phyloP scores from a whole-genome alignment of 2,888 invertebrate species.

The Helleia helle region DNA sequence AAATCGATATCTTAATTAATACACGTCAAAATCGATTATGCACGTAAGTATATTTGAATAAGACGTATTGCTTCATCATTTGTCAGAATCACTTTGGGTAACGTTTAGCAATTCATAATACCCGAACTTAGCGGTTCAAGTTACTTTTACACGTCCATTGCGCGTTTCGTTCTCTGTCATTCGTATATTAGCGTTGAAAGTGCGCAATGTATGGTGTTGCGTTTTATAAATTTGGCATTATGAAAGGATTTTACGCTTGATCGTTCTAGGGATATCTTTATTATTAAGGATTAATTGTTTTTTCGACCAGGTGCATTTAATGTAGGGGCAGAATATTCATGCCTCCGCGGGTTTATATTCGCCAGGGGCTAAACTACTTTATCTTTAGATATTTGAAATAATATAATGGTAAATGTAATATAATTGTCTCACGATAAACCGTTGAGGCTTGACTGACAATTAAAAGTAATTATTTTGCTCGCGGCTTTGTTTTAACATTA shows the following conservation, averaged over 20 bases:
- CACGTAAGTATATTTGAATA: conserved; percentile 54
- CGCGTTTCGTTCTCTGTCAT: not conserved
- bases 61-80: conserved; percentile 47
- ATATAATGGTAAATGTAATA: not conserved
- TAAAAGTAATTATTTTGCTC: too few relatives aligned
- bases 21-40: conserved; percentile 62
- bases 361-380: conserved; percentile 24
- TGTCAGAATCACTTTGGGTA: conserved; percentile 11
- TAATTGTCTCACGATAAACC: not conserved
- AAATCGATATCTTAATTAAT: conserved; percentile 47
- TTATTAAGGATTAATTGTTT: conserved; percentile 35
- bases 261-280: conserved; percentile 32
- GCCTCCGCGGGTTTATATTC: conserved; percentile 27
- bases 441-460: too few relatives aligned
- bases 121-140: not conserved
- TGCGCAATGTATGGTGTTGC: not conserved
- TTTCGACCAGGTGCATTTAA: conserved; percentile 29
- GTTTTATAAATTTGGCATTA: conserved; percentile 17
- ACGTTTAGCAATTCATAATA: not conserved
- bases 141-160: conserved; percentile 9
- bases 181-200: not conserved
- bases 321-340: conserved; percentile 29
- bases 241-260: conserved; percentile 40
- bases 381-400: not conserved
- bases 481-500: too few relatives aligned